Evolutionary conservation across 2,113 vertebrate species (phyloP), one percentile per base, ranked within the genome.

Genomic region (Pseudorectes ferrugineus): DNA sequence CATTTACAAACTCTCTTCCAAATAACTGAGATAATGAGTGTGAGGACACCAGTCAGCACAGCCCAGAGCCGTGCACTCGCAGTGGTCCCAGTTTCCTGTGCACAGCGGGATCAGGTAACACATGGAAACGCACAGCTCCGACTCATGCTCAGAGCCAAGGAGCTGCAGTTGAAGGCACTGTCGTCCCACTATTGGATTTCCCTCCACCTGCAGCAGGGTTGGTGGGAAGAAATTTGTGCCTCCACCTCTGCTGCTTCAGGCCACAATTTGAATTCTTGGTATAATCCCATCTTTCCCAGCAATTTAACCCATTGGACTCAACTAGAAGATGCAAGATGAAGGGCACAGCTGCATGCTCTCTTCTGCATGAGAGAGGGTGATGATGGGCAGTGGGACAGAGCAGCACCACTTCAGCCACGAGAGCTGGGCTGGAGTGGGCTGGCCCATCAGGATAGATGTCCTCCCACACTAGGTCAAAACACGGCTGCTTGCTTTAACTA

Each of bases 171-270:
- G 28, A 82, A 91, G 57, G 52, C 2, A 1, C 20, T 22, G 9
- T 11, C 0, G 0, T 33, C 9, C 46, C 16, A 1, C 49, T 65
- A 26, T 0, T 0, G 4, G 8, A 73, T 42, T 55, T 73, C n/a
- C 31, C 25, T 66, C 36, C 43, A 42, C 28, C 31, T 28, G 12
- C 13, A 78, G 31, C 25, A 68, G 29, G 14, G 36, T 5, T 13
- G 1, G 12, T 0, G 1, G 23, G 33, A 85, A 78, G 57, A 92
- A 79, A 89, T 11, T n/a, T 6, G 2, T 26, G 65, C 23, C 54
- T 81, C 38, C 20, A 59, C 9, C 14, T 36, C 55, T 43, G 22
- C 25, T 73, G 62, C 58, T 83, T 76, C 74, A 70, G 35, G 71
- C n/a, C 18, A 45, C 42, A 49, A 4, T 38, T 29, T 38, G 20